These are phyloP conservation scores for Thamnaconus septentrionalis DNA, from an alignment of 2,113 vertebrate genomes.

Conservation along the genomic window DNA sequence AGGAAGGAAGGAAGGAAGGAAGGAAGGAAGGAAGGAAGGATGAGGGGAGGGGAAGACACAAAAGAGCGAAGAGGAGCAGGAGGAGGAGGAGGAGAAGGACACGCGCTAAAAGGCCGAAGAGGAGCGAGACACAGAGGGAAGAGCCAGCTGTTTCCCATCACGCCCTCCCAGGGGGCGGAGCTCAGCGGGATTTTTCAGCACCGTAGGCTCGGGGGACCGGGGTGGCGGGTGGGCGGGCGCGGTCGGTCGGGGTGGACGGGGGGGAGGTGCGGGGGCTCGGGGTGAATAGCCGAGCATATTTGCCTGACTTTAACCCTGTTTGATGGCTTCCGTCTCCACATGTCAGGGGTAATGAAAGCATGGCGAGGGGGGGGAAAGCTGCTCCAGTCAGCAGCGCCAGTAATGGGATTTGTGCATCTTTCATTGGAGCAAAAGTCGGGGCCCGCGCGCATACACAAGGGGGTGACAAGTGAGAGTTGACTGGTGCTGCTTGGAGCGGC, in stretches of 20 bases:
- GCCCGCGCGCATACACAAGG: slow-evolving; percentile 7
- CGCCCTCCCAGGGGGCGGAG: slow-evolving; percentile 45
- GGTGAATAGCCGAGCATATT: slow-evolving; percentile 59
- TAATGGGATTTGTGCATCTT: slow-evolving; percentile 60
- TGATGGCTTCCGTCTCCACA: slow-evolving; percentile 71
- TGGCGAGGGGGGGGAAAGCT: slow-evolving; percentile 48
- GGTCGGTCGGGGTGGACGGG: too few relatives aligned
- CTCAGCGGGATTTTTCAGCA: slow-evolving; percentile 67
- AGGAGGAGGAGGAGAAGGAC: too few relatives aligned
- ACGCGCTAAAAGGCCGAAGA: too few relatives aligned
- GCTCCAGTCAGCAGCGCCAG: slow-evolving; percentile 57
- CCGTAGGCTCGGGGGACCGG: too few relatives aligned
- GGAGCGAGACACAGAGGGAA: slow-evolving; percentile 20
- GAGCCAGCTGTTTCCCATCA: slow-evolving; percentile 60
- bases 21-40: slow-evolving; percentile 36
- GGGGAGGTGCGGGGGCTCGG: slow-evolving; percentile 30
- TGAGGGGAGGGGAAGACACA: slow-evolving; percentile 8
- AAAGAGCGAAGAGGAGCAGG: too few relatives aligned
- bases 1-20: slow-evolving; percentile 34
- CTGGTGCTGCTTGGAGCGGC: not conserved
- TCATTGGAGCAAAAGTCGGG: slow-evolving; percentile 20
- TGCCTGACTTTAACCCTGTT: slow-evolving; percentile 69
- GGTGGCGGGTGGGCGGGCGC: too few relatives aligned
- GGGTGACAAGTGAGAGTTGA: slow-evolving; percentile 42
- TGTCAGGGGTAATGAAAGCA: slow-evolving; percentile 74